These are phyloP conservation scores for Vandiemenella viatica DNA, from an alignment of 2,888 invertebrate species.

Conservation along the genomic window DNA sequence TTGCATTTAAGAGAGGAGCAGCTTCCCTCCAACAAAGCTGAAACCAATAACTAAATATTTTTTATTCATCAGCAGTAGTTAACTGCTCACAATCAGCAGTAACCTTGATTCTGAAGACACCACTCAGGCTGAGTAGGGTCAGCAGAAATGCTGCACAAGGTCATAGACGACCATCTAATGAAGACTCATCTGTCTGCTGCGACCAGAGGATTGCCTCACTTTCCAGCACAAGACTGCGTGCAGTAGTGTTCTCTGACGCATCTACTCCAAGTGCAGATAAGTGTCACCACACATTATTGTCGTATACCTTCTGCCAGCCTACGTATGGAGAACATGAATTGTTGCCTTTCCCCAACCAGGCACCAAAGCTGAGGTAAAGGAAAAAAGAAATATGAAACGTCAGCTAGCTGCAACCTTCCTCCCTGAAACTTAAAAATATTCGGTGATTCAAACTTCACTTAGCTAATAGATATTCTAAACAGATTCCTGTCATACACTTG, in stretches of 20 bases:
- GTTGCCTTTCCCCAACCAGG: conserved; percentile 65
- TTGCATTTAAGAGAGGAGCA: too few species aligned
- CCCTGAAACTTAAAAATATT: too few species aligned
- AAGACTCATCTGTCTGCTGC: conserved; percentile 58
- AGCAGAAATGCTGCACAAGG: conserved; percentile 64
- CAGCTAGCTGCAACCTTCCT: too few species aligned
- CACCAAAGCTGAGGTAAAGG: conserved; percentile 34
- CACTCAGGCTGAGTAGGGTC: conserved; percentile 70
- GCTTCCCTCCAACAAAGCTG: too few species aligned
- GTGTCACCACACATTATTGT: conserved; percentile 51
- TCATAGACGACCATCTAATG: conserved; percentile 61
- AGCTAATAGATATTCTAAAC: too few species aligned
- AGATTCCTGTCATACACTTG: too few species aligned
- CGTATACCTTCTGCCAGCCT: conserved; percentile 76
- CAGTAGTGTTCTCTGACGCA: conserved; percentile 30
- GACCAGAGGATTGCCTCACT: conserved; percentile 76
- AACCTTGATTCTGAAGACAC: conserved; percentile 58
- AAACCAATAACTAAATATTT: too few species aligned
- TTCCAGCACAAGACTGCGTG: conserved; percentile 40
- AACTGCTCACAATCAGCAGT: conserved; percentile 21
- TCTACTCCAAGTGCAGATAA: conserved; percentile 19
- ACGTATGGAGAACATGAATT: conserved; percentile 88
- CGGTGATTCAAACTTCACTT: too few species aligned
- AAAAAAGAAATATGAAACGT: too few species aligned
- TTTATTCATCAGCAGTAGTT: too few species aligned